Conservation (phyloP, 2,113 vertebrate species). For the Pituophis catenifer region DNA sequence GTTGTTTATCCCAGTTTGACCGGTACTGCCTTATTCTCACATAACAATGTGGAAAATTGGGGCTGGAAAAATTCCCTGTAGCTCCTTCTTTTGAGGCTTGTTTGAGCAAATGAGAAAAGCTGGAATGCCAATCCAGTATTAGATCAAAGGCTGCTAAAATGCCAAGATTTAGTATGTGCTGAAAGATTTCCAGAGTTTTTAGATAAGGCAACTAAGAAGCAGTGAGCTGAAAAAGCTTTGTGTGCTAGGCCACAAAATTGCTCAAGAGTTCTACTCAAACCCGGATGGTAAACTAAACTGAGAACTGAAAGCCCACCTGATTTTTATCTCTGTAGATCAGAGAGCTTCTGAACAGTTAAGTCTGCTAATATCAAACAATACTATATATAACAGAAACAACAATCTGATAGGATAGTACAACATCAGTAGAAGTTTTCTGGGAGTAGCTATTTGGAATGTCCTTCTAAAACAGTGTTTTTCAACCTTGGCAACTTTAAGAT, state of each 20-base stretch:
- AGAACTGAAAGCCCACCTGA: neutral
- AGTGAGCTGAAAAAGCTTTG: neutral
- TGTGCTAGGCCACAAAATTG: neutral
- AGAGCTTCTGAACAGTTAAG: neutral
- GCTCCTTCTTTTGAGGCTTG: neutral
- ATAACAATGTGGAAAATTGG: neutral
- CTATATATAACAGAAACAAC: neutral
- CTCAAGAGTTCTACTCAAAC: neutral
- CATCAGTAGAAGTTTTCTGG: neutral
- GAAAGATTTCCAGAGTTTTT: neutral
- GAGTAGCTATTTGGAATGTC: neutral
- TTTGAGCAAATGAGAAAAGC: neutral
- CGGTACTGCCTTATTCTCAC: neutral
- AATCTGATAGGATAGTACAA: neutral
- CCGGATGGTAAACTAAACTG: neutral
- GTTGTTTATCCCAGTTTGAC: neutral
- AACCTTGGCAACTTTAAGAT: neutral
- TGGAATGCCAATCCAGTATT: neutral
- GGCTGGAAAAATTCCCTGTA: neutral
- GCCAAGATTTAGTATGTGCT: neutral
- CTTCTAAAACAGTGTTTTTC: neutral
- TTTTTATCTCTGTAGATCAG: neutral
- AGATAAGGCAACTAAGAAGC: neutral
- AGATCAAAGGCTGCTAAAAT: neutral
- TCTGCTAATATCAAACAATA: neutral